Conservation (phyloP, 2,797 vertebrate genomes). For the Chiloscyllium punctatum region DNA sequence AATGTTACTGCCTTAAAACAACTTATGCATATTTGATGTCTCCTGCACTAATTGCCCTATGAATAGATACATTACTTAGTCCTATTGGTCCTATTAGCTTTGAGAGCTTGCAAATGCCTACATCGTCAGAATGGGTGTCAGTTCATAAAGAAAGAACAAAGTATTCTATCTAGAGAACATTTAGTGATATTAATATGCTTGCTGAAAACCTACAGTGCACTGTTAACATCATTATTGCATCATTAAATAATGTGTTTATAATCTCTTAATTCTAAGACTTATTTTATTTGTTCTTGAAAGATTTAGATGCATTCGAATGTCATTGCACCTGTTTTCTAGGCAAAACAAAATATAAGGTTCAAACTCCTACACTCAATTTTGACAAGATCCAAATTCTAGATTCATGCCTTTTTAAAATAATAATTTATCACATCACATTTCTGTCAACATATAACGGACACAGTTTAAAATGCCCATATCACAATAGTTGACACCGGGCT, state of each 20-base stretch:
- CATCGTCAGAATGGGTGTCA: neutral
- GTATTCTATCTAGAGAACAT: neutral
- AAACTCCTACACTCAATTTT: neutral
- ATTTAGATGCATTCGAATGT: neutral
- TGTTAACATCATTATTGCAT: neutral
- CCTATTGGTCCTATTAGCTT: neutral
- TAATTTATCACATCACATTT: neutral
- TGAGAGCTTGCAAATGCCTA: neutral
- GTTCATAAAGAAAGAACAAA: neutral
- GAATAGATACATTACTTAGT: neutral
- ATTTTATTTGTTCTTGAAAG: neutral
- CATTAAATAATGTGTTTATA: neutral
- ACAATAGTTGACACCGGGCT: neutral
- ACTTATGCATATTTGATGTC: constrained; percentile 17
- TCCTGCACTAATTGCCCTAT: neutral
- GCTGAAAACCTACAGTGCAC: neutral
- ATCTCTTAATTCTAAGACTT: neutral
- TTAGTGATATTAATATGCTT: neutral
- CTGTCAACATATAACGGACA: neutral
- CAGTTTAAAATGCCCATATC: neutral
- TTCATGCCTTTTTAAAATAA: neutral
- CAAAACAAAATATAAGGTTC: neutral
- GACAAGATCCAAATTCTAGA: neutral
- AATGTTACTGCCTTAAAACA: neutral
- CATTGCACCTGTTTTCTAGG: neutral